Base-by-base conservation (phyloP, 1,140 invertebrate species). In the Pissodes strobi region DNA sequence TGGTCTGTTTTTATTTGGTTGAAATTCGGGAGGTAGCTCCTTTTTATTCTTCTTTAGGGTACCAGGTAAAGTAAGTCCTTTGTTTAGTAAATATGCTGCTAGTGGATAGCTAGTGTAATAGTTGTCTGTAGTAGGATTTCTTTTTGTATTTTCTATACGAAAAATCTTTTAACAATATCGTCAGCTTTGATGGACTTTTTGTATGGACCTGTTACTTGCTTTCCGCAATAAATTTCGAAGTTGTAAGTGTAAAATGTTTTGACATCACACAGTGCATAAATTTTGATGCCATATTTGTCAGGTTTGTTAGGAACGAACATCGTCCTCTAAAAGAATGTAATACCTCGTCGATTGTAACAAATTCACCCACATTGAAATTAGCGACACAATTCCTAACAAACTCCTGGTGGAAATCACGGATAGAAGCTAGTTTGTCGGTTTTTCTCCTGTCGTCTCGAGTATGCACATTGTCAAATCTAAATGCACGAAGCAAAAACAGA, bases 291-390 rank as follows among this genome's bases (percentile, higher is more conserved):
- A n/a, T n/a, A n/a, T n/a, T n/a, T n/a, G n/a, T n/a, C n/a, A n/a
- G 81, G 80, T 74, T 83, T 82, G 30, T 73, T 74, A n/a, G n/a
- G n/a, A 43, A 74, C 67, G 59, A 82, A 53, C 76, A 80, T 34
- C 74, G 43, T 21, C 78, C 76, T 45, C 76, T 67, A 63, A 79
- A 80, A 18, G 62, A 51, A 58, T 69, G 52, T 17, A 80, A 60
- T 67, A 74, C 76, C 65, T 81, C 78, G 66, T 81, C 79, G 25
- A 80, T 75, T 8, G 74, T 76, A 1, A 71, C 53, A 61, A 67
- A 72, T 64, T 75, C 67, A 57, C 71, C 60, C n/a, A 45, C 46
- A 37, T 51, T 59, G 65, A 72, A 76, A 69, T 67, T 64, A 55
- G 67, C 8, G 12, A 15, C 12, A 18, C 49, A 52, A 52, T 52